phyloP scores from a whole-genome alignment of 2,113 vertebrate species.

The Leptobrachium leishanense region DNA sequence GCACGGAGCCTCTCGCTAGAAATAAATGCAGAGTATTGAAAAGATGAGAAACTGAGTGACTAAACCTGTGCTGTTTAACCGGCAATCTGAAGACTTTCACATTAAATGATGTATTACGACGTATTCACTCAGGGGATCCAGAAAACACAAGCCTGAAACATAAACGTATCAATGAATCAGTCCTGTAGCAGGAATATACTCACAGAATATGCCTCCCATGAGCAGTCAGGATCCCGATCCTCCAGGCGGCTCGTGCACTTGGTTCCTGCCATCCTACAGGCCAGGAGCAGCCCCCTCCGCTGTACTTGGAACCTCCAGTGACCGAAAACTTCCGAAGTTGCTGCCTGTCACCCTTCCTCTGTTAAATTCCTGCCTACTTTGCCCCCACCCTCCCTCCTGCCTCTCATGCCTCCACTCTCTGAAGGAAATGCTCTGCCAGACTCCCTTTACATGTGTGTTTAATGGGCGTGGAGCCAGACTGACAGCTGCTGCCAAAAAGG shows the following conservation, averaged over 20 bases:
- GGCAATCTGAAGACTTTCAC: too few species aligned
- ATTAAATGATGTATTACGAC: too few species aligned
- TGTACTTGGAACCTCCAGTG: background rate
- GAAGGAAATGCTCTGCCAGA: too few species aligned
- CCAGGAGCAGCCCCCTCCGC: background rate
- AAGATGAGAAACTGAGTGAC: too few species aligned
- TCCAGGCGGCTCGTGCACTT: background rate
- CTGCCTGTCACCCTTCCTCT: background rate
- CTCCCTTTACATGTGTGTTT: background rate
- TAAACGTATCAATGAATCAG: too few species aligned
- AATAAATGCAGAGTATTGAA: too few species aligned
- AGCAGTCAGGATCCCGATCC: background rate
- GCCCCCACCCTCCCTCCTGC: constrained; percentile 1
- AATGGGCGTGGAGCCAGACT: constrained; percentile 13
- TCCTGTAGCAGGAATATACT: background rate
- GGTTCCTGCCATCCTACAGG: background rate
- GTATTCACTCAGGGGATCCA: too few species aligned
- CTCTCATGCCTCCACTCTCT: background rate
- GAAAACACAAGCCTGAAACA: too few species aligned
- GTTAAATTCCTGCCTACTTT: background rate
- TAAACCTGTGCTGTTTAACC: too few species aligned
- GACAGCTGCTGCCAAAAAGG: constrained; percentile 14
- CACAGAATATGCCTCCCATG: constrained; percentile 7
- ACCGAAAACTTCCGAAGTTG: background rate
- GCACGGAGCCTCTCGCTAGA: too few species aligned